phyloP scores from a whole-genome alignment of 2,797 vertebrate species.

The Molothrus ater region DNA sequence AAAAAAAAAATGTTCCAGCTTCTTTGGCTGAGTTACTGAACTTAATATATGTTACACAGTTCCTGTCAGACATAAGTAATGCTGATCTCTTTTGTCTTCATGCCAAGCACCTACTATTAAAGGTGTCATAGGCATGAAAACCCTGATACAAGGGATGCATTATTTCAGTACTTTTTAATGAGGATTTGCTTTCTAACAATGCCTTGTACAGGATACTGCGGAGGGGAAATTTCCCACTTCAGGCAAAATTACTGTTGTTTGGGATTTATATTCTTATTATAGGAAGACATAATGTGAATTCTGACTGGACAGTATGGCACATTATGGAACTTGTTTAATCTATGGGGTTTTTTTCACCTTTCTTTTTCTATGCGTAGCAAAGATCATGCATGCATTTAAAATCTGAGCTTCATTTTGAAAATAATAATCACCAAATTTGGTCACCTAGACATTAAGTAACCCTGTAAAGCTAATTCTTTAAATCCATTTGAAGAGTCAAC shows the following conservation, averaged over 20 bases:
- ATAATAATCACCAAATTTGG: not conserved
- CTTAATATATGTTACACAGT: not conserved
- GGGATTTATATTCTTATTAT: not conserved
- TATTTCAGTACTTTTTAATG: not conserved
- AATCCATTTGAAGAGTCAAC: not conserved
- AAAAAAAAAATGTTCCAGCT: conserved; percentile 29
- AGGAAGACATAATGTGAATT: not conserved
- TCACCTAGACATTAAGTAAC: not conserved
- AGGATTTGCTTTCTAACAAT: not conserved
- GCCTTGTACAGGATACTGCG: not conserved
- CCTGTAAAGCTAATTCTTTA: not conserved
- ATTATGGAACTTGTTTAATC: not conserved
- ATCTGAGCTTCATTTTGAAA: not conserved
- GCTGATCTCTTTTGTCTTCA: conserved; percentile 1
- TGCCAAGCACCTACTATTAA: not conserved
- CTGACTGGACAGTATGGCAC: not conserved
- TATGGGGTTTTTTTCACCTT: not conserved
- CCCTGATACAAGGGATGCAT: not conserved
- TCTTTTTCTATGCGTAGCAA: not conserved
- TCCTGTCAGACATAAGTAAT: conserved; percentile 24
- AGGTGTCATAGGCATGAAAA: not conserved
- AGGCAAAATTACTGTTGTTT: not conserved
- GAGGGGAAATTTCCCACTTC: not conserved
- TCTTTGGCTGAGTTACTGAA: conserved; percentile 45
- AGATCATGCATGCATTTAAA: not conserved